Percentiles rank a stretch among this genome's conserved stretches.
These are phyloP conservation scores for Drosophila parvula DNA, from an alignment of 1,140 invertebrate genomes.

Conservation along the genomic window DNA sequence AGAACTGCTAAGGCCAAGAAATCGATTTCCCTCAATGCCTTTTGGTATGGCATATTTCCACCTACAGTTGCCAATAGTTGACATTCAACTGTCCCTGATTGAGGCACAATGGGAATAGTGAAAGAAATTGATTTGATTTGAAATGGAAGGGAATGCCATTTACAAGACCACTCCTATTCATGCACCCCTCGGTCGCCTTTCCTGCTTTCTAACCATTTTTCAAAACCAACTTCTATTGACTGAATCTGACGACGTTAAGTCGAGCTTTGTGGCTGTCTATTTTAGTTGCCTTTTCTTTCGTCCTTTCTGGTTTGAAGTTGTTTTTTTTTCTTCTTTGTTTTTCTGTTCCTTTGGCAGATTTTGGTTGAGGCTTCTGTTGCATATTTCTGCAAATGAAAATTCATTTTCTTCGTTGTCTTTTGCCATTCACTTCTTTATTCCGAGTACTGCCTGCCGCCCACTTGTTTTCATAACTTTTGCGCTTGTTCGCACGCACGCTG, in stretches of 20 bases:
- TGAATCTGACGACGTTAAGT: constrained; percentile 35
- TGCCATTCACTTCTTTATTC: constrained; percentile 41
- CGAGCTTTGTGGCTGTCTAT: constrained; percentile 42
- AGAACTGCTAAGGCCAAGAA: neutral
- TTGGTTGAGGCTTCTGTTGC: constrained; percentile 33
- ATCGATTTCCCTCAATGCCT: neutral
- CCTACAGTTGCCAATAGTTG: constrained; percentile 31
- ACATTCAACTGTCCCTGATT: constrained; percentile 40
- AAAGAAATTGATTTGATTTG: constrained; percentile 48
- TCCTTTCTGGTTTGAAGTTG: neutral
- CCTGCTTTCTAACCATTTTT: constrained; percentile 1
- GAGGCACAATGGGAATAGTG: constrained; percentile 35
- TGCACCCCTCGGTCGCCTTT: neutral
- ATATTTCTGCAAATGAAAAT: constrained; percentile 61
- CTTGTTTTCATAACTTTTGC: constrained; percentile 71
- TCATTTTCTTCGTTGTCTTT: constrained; percentile 59
- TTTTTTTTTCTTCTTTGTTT: constrained; percentile 6
- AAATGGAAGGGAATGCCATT: constrained; percentile 39
- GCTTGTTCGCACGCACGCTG: constrained; percentile 40
- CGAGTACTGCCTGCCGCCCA: constrained; percentile 11
- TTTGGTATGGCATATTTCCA: constrained; percentile 18
- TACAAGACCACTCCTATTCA: constrained; percentile 21
- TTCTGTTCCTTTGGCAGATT: constrained; percentile 18
- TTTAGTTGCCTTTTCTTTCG: constrained; percentile 14
- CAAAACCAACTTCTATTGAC: constrained; percentile 16